Base-by-base conservation (phyloP, 2,113 vertebrate genomes). In the Corythoichthys intestinalis region DNA sequence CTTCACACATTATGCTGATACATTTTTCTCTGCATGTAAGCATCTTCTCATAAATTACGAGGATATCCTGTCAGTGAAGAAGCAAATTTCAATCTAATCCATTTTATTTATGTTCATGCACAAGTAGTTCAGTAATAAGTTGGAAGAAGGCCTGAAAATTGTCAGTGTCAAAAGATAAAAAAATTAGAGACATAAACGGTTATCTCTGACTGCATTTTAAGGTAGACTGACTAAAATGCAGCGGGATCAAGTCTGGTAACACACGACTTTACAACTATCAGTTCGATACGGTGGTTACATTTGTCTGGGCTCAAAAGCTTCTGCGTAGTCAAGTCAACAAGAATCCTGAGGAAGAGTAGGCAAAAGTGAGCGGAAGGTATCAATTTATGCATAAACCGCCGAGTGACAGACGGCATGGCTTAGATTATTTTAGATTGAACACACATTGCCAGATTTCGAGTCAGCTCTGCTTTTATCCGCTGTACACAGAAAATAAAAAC, bases 231-330 rank as follows among this genome's bases (percentile, higher is more conserved):
- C 20, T 28, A 78, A 78, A 73, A 77, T 60, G 66, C 72, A 0
- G 17, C 38, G 8, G 71, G 76, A 76, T 87, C 75, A 85, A 77
- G 80, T 84, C 75, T 79, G 69, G 66, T 77, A 79, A 58, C 74
- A 70, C 66, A 59, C 49, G 54, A 72, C 80, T 82, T 70, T 15
- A 1, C 62, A 78, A 66, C 76, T 58, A 77, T 82, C 73, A 73
- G 28, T 62, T 66, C 65, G 67, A 72, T 75, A 74, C 81, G 79
- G 75, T 72, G 63, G 64, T 60, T 79, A 79, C 78, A 66, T 87
- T 81, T 78, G 79, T 88, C 71, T 70, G 72, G 76, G 62, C 76
- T 84, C 75, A 86, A 74, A 89, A 74, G 75, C 64, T 76, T 53
- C 63, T 1, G 73, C 70, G 79, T 74, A 37, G 20, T 12, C 0